These are phyloP conservation scores for Cottoperca gobio DNA, from an alignment of 2,797 vertebrate genomes.

Conservation along the genomic window DNA sequence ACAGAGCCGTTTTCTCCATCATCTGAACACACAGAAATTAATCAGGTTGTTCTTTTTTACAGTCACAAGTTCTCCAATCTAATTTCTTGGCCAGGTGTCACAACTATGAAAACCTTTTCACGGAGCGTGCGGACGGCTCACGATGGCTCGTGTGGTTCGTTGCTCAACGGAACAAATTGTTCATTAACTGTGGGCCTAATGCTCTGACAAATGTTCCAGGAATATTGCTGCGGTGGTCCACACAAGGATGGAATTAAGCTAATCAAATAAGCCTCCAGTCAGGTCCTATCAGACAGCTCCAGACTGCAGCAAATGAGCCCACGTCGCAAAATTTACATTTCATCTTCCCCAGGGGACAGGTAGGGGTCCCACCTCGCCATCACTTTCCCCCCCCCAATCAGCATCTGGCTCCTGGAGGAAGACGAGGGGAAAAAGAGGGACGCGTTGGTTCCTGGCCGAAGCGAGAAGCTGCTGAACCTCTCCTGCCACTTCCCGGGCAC, in stretches of 20 bases:
- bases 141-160: slow-evolving; percentile 63
- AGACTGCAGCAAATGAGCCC: slow-evolving; percentile 82
- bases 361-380: slow-evolving; percentile 62
- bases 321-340: slow-evolving; percentile 81
- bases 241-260: slow-evolving; percentile 82
- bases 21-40: slow-evolving; percentile 55
- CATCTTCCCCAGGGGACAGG: slow-evolving; percentile 74
- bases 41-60: slow-evolving; percentile 56
- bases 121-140: slow-evolving; percentile 38
- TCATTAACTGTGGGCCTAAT: slow-evolving; percentile 80
- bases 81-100: slow-evolving; percentile 66
- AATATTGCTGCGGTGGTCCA: slow-evolving; percentile 76
- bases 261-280: slow-evolving; percentile 85
- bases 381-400: slow-evolving; percentile 61
- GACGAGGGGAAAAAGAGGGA: slow-evolving; percentile 46
- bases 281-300: slow-evolving; percentile 83
- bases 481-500: slow-evolving; percentile 62
- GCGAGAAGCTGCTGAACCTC: slow-evolving; percentile 55
- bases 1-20: slow-evolving; percentile 45
- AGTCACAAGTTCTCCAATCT: slow-evolving; percentile 40
- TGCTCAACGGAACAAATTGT: slow-evolving; percentile 80
- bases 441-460: slow-evolving; percentile 41
- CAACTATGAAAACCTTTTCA: slow-evolving; percentile 58
- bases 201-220: slow-evolving; percentile 76
- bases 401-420: slow-evolving; percentile 69